Conservation (phyloP, 2,797 vertebrate species). For the Stomatorhinus walkeri region DNA sequence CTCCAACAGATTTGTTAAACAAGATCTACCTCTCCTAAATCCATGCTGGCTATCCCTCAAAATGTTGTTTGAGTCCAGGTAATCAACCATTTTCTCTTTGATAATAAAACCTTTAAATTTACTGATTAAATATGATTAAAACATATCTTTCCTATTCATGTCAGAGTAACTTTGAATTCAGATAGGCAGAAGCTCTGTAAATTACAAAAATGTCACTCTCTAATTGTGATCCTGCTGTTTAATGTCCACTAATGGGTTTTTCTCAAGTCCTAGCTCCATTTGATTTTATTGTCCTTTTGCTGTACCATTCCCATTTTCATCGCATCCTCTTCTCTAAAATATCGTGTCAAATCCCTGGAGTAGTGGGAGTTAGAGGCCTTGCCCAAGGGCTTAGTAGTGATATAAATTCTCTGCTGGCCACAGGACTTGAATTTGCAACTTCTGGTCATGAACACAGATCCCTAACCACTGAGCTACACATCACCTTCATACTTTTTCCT, state of each 20-base stretch:
- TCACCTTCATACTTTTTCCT: background rate
- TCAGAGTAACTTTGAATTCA: background rate
- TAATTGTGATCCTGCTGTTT: background rate
- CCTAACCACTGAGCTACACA: background rate
- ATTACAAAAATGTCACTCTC: background rate
- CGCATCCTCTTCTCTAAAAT: background rate
- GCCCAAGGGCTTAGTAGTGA: background rate
- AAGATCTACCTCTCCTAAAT: no score
- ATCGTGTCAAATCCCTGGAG: background rate
- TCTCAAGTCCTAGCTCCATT: constrained; percentile 21
- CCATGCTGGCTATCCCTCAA: no score
- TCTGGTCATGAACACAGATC: background rate
- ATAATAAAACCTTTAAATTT: no score
- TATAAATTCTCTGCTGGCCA: background rate
- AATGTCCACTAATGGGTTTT: constrained; percentile 17
- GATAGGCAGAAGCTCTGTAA: background rate
- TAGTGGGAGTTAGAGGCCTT: background rate
- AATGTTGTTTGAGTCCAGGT: no score
- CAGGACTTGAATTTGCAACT: background rate
- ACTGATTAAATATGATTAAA: background rate
- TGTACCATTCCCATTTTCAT: background rate
- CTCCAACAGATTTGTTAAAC: no score
- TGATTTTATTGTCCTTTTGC: constrained; percentile 20
- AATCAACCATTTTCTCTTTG: no score
- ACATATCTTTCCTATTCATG: background rate